These are phyloP conservation scores for Chrosomus eos DNA, from an alignment of 2,797 vertebrate species.

Conservation along the genomic window DNA sequence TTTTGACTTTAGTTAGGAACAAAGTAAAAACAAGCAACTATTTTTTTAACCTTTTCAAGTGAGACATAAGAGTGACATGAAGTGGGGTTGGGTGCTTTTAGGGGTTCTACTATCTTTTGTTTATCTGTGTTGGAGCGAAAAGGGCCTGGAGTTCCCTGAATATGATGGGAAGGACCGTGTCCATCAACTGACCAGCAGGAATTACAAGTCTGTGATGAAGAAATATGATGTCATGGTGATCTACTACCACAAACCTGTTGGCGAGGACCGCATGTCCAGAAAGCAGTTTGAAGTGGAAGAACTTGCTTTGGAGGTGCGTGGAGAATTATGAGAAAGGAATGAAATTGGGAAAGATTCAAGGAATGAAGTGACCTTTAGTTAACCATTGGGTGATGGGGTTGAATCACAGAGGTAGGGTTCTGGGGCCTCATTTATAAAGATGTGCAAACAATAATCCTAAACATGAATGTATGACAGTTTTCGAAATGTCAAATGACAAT, in stretches of 20 bases:
- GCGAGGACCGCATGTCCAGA: conserved; percentile 78
- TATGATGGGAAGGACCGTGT: conserved; percentile 90
- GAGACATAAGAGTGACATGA: conserved; percentile 72
- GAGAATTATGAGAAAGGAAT: conserved; percentile 45
- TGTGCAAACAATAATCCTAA: not conserved
- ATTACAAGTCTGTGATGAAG: conserved; percentile 89
- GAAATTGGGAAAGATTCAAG: conserved; percentile 23
- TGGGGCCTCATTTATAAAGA: not conserved
- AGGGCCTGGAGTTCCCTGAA: conserved; percentile 85
- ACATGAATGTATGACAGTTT: not conserved
- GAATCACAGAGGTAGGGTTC: not conserved
- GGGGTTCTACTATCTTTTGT: conserved; percentile 72
- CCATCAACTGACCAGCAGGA: conserved; percentile 81
- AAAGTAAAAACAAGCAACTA: conserved; percentile 43
- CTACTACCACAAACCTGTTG: conserved; percentile 85
- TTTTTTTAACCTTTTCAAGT: conserved; percentile 12
- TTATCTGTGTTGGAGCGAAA: conserved; percentile 73
- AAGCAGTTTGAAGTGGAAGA: conserved; percentile 90
- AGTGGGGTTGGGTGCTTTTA: conserved; percentile 76
- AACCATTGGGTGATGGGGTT: conserved; percentile 23
- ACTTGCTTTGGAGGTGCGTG: conserved; percentile 88
- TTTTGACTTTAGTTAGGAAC: conserved; percentile 63
- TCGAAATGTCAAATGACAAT: not conserved
- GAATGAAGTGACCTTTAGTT: conserved; percentile 10
- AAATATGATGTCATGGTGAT: conserved; percentile 90